Conservation (phyloP, 37 sponge, comb jelly and placozoan genomes). For the Amphimedon queenslandica region DNA sequence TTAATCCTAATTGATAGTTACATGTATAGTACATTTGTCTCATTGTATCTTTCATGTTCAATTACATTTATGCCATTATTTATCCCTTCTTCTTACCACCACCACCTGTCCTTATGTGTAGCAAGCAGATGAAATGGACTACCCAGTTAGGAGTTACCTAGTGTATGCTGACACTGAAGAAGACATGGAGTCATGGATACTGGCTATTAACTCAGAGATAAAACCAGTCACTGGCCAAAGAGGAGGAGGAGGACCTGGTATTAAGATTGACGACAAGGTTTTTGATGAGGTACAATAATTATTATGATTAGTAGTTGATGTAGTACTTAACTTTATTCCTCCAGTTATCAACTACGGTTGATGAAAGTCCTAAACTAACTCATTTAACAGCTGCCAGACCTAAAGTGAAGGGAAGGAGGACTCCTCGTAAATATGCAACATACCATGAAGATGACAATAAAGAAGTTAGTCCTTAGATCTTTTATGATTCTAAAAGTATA, state of each 20-base stretch:
- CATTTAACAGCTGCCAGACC: slow-evolving; percentile 73
- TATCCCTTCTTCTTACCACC: no score
- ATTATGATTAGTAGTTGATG: neutral
- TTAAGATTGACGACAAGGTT: slow-evolving; percentile 44
- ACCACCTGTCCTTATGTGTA: no score
- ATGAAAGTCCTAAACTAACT: slow-evolving; percentile 47
- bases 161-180: slow-evolving; percentile 64
- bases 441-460: slow-evolving; percentile 78
- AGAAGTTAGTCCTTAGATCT: slow-evolving; percentile 9
- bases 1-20: no score
- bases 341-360: slow-evolving; percentile 42
- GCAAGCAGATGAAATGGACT: slow-evolving; percentile 4
- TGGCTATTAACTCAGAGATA: slow-evolving; percentile 30
- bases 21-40: no score
- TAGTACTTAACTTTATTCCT: neutral
- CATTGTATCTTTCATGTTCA: no score
- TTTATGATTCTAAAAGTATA: neutral
- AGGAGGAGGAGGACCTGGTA: neutral
- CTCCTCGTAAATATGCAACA: slow-evolving; percentile 48
- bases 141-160: slow-evolving; percentile 41
- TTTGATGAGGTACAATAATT: slow-evolving; percentile 48
- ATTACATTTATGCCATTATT: no score
- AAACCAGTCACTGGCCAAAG: slow-evolving; percentile 13
- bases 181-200: slow-evolving; percentile 57
- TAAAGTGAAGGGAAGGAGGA: slow-evolving; percentile 27